Percentiles rank a stretch among this genome's conserved stretches.
These are phyloP conservation scores for Cricetomys ansorgei DNA, from an alignment of 2,113 vertebrate species.

Conservation along the genomic window DNA sequence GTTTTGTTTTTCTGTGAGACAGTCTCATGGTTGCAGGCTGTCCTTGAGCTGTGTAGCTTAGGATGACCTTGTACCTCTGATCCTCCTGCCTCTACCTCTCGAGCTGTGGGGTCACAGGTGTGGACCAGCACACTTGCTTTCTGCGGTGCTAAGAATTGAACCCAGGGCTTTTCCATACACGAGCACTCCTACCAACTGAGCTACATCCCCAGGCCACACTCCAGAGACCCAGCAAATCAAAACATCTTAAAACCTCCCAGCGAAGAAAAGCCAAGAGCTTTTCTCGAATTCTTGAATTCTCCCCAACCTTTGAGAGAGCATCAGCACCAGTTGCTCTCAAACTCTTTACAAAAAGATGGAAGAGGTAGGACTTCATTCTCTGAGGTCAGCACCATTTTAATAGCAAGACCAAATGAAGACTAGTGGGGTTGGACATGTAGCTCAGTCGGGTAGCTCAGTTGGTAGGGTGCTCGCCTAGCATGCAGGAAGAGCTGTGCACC, in stretches of 20 bases:
- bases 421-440: neutral
- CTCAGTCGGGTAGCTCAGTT: neutral
- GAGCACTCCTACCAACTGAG: neutral
- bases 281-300: too few relatives aligned
- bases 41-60: neutral
- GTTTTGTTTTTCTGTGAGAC: neutral
- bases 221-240: neutral
- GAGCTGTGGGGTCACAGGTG: too few relatives aligned
- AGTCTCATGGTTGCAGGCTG: neutral
- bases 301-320: neutral
- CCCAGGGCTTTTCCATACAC: neutral
- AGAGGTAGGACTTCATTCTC: neutral
- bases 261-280: neutral
- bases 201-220: neutral
- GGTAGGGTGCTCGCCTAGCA: too few relatives aligned
- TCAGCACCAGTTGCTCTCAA: neutral
- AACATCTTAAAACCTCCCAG: neutral
- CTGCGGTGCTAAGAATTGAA: neutral
- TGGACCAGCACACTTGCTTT: neutral
- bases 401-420: neutral
- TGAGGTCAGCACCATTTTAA: neutral
- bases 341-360: neutral
- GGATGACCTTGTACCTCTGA: too few relatives aligned
- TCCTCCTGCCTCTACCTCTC: neutral
- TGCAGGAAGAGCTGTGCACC: neutral